Conservation (phyloP, 2,113 vertebrate genomes). For the Gnathonemus longibarbis region DNA sequence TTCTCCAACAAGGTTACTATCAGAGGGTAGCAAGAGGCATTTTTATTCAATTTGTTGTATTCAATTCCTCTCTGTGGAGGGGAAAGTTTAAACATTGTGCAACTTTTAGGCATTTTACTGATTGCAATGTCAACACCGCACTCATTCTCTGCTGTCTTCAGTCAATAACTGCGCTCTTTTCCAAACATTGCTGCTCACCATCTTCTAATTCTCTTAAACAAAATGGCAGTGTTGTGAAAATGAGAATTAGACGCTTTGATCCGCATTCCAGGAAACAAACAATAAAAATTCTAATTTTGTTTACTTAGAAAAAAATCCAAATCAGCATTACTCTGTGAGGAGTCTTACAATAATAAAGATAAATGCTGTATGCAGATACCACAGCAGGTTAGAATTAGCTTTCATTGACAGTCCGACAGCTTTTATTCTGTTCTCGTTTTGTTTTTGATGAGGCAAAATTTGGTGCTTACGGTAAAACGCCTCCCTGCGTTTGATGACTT, state of each 20-base stretch:
- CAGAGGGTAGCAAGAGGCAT: background rate
- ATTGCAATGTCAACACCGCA: background rate
- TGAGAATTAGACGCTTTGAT: background rate
- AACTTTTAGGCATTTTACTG: background rate
- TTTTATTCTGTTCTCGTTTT: background rate
- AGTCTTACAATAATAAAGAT: background rate
- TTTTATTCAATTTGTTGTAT: background rate
- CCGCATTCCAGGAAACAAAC: background rate
- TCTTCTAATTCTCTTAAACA: background rate
- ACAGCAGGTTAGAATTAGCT: slow-evolving; percentile 6
- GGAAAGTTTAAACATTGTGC: background rate
- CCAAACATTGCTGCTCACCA: background rate
- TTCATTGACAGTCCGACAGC: background rate
- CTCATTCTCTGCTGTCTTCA: background rate
- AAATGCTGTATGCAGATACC: background rate
- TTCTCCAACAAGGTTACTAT: background rate
- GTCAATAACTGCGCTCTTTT: background rate
- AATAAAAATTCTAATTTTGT: background rate
- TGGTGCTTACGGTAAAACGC: background rate
- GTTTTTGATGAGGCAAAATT: background rate
- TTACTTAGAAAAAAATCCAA: background rate
- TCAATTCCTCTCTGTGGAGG: background rate
- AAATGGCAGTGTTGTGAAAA: background rate
- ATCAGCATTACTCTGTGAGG: background rate
- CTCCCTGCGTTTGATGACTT: background rate